phyloP scores from a whole-genome alignment of 2,797 vertebrate species.

The Pygocentrus nattereri region DNA sequence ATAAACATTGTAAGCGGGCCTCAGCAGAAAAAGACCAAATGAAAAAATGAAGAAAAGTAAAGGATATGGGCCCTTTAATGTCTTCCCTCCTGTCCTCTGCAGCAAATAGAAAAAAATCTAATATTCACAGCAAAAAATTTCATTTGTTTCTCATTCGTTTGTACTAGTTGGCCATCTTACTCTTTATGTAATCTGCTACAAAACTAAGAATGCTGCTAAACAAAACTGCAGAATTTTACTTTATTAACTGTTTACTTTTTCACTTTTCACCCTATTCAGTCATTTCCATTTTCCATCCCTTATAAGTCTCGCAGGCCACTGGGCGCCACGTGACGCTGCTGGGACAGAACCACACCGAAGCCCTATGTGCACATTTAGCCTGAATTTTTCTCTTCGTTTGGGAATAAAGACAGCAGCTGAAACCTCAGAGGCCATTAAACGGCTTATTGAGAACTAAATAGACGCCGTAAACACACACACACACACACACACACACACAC shows the following conservation, averaged over 20 bases:
- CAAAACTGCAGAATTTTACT: not conserved
- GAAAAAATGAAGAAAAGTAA: too few relatives aligned
- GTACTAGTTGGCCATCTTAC: not conserved
- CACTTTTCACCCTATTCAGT: not conserved
- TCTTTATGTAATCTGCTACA: not conserved
- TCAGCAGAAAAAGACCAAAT: too few relatives aligned
- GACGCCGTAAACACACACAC: slow-evolving; percentile 21
- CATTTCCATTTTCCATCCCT: not conserved
- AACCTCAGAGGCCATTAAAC: slow-evolving; percentile 25
- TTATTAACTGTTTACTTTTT: slow-evolving; percentile 18
- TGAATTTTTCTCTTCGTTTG: not conserved
- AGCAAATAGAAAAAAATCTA: too few relatives aligned
- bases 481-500: slow-evolving; percentile 24
- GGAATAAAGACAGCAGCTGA: not conserved
- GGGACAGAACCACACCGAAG: not conserved
- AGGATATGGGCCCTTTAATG: too few relatives aligned
- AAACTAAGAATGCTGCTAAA: too few relatives aligned
- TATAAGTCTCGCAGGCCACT: slow-evolving; percentile 1
- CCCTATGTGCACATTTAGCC: not conserved
- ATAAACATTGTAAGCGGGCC: too few relatives aligned
- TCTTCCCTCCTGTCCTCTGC: too few relatives aligned
- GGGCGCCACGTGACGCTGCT: not conserved
- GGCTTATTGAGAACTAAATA: slow-evolving; percentile 40
- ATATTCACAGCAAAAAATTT: too few relatives aligned
- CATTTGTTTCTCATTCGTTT: too few relatives aligned